Conservation (phyloP, 2,113 vertebrate genomes). For the Erinaceus europaeus region DNA sequence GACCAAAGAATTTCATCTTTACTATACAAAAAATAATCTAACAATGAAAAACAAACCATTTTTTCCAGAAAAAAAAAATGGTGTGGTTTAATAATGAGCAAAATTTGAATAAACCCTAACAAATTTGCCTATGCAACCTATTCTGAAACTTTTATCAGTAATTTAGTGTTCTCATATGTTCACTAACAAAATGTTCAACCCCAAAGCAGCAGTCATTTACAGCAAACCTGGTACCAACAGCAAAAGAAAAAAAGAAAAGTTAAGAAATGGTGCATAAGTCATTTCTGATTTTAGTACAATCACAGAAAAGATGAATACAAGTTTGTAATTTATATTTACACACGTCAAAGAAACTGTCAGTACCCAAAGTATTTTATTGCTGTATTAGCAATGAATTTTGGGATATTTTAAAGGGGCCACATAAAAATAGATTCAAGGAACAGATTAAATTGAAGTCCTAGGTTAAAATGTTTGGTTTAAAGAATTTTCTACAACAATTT, state of each 20-base stretch:
- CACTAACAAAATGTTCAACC: conserved; percentile 80
- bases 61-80: conserved; percentile 66
- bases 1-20: conserved; percentile 78
- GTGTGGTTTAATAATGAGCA: conserved; percentile 66
- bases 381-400: conserved; percentile 89
- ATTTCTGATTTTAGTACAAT: conserved; percentile 87
- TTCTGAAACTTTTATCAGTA: conserved; percentile 66
- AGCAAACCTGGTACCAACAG: conserved; percentile 88
- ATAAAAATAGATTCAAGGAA: conserved; percentile 92
- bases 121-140: conserved; percentile 75
- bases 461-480: conserved; percentile 88
- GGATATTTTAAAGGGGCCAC: conserved; percentile 89
- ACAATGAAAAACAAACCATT: conserved; percentile 81
- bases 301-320: conserved; percentile 89
- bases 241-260: conserved; percentile 78
- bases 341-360: conserved; percentile 88
- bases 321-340: conserved; percentile 89
- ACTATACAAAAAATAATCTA: conserved; percentile 86
- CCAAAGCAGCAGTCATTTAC: conserved; percentile 88
- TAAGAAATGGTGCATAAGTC: conserved; percentile 80
- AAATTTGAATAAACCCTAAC: conserved; percentile 72
- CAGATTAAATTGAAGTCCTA: conserved; percentile 89
- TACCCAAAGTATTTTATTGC: conserved; percentile 94
- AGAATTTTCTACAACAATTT: conserved; percentile 87
- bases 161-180: conserved; percentile 62